phyloP scores from a whole-genome alignment of 2,113 vertebrate species.

The Felis catus region DNA sequence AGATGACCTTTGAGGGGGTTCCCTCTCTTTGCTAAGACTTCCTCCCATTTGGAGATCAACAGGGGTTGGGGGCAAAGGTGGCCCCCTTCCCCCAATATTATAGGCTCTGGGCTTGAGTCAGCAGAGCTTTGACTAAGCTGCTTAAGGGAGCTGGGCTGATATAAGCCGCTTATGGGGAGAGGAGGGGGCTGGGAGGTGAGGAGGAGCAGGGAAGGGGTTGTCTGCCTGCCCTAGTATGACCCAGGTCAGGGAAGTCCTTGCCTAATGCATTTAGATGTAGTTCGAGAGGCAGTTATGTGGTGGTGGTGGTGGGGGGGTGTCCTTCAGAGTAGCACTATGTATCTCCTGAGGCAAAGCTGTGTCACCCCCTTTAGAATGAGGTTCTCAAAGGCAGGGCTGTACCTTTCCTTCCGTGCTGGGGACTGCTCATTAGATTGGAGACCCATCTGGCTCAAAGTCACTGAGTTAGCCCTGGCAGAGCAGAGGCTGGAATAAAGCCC shows the following conservation, averaged over 20 bases:
- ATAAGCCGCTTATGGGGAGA: conserved; percentile 60
- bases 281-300: not conserved
- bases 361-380: not conserved
- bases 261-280: not conserved
- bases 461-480: not conserved
- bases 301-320: not conserved
- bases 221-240: not conserved
- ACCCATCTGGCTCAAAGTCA: not conserved
- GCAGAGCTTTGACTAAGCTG: conserved; percentile 74
- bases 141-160: conserved; percentile 62
- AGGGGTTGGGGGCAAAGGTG: not conserved
- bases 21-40: conserved; percentile 28
- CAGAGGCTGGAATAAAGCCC: not conserved
- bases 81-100: not conserved
- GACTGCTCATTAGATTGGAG: not conserved
- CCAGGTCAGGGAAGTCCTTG: not conserved
- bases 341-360: not conserved
- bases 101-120: conserved; percentile 52
- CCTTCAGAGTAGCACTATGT: not conserved
- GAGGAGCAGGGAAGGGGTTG: not conserved
- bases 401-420: not conserved
- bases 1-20: conserved; percentile 34
- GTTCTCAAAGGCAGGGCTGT: not conserved
- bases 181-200: not conserved
- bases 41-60: conserved; percentile 43